Conservation (phyloP, 2,113 vertebrate species). For the Circaetus gallicus region DNA sequence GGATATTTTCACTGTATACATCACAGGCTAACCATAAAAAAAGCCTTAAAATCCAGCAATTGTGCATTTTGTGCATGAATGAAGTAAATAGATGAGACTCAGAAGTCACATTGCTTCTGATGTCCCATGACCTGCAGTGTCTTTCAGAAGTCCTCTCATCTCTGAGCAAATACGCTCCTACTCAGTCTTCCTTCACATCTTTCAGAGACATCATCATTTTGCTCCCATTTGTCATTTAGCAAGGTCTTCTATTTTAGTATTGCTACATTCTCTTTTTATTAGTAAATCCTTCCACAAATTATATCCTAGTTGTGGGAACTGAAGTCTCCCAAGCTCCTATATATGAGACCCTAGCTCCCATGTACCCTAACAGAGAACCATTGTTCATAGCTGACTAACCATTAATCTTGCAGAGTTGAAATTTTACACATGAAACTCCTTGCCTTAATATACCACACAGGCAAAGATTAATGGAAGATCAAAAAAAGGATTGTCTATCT, state of each 20-base stretch:
- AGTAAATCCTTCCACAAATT: neutral
- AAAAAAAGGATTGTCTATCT: neutral
- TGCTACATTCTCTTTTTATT: neutral
- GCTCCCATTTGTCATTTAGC: neutral
- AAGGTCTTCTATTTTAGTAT: neutral
- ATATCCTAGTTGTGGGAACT: neutral
- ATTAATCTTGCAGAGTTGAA: neutral
- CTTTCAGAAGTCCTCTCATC: neutral
- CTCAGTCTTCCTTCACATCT: neutral
- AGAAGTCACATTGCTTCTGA: neutral
- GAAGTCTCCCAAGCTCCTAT: neutral
- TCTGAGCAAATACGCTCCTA: neutral
- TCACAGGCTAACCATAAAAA: neutral
- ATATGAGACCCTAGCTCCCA: neutral
- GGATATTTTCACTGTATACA: neutral
- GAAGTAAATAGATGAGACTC: neutral
- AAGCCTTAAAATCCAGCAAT: neutral
- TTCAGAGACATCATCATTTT: neutral
- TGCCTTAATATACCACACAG: neutral
- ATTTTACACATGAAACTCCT: neutral
- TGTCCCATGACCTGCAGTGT: neutral
- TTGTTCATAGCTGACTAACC: neutral
- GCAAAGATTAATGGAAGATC: neutral
- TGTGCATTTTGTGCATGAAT: neutral
- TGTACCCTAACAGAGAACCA: neutral